These are phyloP conservation scores for Brachyrhaphis roseni DNA, from an alignment of 2,797 vertebrate genomes.

Conservation along the genomic window DNA sequence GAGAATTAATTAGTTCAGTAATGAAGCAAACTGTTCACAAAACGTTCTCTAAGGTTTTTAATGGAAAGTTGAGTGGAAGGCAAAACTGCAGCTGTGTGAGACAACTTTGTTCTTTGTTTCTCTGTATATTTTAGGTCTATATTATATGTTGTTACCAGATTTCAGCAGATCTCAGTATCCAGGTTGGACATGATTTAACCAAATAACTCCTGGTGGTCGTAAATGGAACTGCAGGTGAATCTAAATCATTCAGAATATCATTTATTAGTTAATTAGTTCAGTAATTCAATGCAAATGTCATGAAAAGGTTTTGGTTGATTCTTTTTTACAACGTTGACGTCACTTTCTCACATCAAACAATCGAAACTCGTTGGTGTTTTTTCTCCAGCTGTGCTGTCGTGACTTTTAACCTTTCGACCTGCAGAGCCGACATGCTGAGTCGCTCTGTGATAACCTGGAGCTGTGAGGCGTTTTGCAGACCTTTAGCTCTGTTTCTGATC, in stretches of 20 bases:
- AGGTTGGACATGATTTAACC: too few relatives aligned
- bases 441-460: background rate
- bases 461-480: background rate
- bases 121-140: background rate
- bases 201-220: background rate
- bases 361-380: background rate
- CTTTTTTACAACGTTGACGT: too few relatives aligned
- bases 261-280: background rate
- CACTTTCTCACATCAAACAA: background rate
- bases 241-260: background rate
- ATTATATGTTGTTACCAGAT: background rate
- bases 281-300: background rate
- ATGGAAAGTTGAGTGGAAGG: background rate
- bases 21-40: background rate
- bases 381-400: background rate
- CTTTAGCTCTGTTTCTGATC: conserved; percentile 6
- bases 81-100: background rate
- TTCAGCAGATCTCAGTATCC: background rate
- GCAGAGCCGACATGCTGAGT: background rate
- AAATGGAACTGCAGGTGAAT: background rate
- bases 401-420: background rate
- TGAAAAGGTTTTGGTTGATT: background rate
- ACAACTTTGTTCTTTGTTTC: background rate
- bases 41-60: background rate
- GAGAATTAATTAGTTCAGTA: background rate